phyloP scores from a whole-genome alignment of 2,888 invertebrate genomes.

The Resseliella maxima region DNA sequence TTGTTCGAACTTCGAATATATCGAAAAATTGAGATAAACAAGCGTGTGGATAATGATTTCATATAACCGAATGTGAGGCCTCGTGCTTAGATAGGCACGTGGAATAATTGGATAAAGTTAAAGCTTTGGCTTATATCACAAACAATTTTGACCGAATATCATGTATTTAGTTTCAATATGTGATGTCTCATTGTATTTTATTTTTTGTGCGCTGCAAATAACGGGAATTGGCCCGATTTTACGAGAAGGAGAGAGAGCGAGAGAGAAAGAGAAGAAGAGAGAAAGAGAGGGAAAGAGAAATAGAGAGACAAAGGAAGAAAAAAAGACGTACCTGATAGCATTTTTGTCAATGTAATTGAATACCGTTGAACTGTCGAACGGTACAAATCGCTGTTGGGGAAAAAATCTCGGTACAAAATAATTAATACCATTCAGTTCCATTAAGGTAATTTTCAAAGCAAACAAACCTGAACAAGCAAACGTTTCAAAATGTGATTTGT shows the following conservation, averaged over 20 bases:
- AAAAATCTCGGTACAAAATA: neutral
- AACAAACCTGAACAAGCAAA: slow-evolving; percentile 11
- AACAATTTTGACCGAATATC: neutral
- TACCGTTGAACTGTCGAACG: slow-evolving; percentile 18
- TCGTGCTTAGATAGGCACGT: neutral
- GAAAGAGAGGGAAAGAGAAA: too few relatives aligned
- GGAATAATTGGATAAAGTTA: neutral
- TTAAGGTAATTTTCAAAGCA: slow-evolving; percentile 20
- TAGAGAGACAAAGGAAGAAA: too few relatives aligned
- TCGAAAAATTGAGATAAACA: neutral
- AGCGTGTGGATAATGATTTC: neutral
- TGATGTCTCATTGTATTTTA: neutral
- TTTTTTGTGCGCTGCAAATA: neutral
- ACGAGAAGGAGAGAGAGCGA: too few relatives aligned
- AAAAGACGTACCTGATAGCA: too few relatives aligned
- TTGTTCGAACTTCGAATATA: neutral
- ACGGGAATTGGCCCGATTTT: neutral
- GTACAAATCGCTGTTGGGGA: neutral
- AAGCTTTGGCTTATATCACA: neutral
- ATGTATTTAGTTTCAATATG: too few relatives aligned
- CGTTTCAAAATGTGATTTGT: slow-evolving; percentile 32
- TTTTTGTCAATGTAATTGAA: neutral
- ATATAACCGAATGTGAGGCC: neutral
- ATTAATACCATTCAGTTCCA: neutral
- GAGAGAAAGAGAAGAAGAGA: too few relatives aligned